Conservation (phyloP, 2,797 vertebrate genomes). For the Dallia pectoralis region DNA sequence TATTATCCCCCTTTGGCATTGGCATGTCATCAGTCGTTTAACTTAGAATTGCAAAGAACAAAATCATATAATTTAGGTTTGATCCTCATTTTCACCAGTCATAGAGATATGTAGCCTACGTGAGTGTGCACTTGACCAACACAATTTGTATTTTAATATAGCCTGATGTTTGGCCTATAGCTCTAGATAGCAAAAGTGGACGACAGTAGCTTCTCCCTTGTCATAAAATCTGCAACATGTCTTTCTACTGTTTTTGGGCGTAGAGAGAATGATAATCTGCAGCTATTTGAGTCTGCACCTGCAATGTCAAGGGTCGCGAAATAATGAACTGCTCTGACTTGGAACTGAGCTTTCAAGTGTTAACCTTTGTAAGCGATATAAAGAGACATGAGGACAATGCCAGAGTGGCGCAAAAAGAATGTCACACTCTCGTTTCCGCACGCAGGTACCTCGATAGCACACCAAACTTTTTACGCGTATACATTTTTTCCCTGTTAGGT, state of each 20-base stretch:
- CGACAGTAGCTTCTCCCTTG: conserved; percentile 18
- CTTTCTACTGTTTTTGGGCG: conserved; percentile 61
- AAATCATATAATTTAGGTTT: not conserved
- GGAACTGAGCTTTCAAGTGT: conserved; percentile 83
- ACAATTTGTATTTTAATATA: not conserved
- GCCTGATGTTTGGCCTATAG: not conserved
- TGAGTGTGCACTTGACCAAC: not conserved
- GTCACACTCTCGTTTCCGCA: conserved; percentile 36
- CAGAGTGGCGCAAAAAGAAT: conserved; percentile 27
- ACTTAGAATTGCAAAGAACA: conserved; percentile 28
- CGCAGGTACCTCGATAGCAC: conserved; percentile 29
- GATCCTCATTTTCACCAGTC: too few relatives aligned
- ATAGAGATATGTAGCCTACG: not conserved
- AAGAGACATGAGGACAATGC: conserved; percentile 40
- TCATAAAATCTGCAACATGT: conserved; percentile 74
- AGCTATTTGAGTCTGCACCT: conserved; percentile 85
- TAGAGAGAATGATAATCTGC: conserved; percentile 55
- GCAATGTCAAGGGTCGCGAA: conserved; percentile 90
- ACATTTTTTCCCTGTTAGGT: conserved; percentile 47
- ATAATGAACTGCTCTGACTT: conserved; percentile 95
- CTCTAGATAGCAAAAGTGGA: not conserved
- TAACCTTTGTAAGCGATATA: conserved; percentile 80
- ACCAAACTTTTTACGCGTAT: conserved; percentile 37
- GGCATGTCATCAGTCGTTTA: conserved; percentile 59
- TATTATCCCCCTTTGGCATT: conserved; percentile 77